Base-by-base conservation (phyloP, 2,888 invertebrate genomes). In the Encarsia formosa region DNA sequence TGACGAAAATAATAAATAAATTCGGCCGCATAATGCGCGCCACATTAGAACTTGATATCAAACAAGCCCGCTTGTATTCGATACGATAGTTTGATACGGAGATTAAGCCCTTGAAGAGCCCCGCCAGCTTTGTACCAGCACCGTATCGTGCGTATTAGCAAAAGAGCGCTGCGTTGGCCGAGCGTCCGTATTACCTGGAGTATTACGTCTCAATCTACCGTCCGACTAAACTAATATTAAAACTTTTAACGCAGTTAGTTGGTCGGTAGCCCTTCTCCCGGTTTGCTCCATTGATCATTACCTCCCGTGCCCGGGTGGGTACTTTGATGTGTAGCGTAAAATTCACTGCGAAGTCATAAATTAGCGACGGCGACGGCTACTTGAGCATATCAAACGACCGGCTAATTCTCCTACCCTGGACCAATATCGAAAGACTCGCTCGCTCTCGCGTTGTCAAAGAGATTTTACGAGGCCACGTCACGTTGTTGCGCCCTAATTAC, bases 211-310 rank as follows among this genome's bases (percentile, higher is more conserved):
- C 73, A 72, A 74, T 74, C 72, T 74, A 73, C 71, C 73, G 66
- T 71, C 70, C 70, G 71, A 74, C 73, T 74, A 74, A 74, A 74
- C 73, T 74, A 73, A 74, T 74, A 74, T 74, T 74, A 74, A 74
- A 74, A 74, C 67, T 74, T 74, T 74, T 73, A 74, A 74, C 73
- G 69, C 71, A 70, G 73, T 74, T 73, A 73, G 69, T 64, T 18
- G 45, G 34, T 5, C 16, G 42, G 20, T 19, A 13, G 42, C 15
- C 23, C 46, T 11, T 22, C 26, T 38, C 38, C 20, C 34, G 19
- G 13, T 15, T 62, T 63, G 63, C 64, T 66, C 67, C 68, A 69
- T 67, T 71, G 69, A 70, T 72, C 68, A 67, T 67, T 70, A 67
- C 64, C 54, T 29, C 29, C 8, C 8, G 13, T 9, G 13, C n/a